Conservation (phyloP, 1,140 invertebrate species). For the Panulirus ornatus region DNA sequence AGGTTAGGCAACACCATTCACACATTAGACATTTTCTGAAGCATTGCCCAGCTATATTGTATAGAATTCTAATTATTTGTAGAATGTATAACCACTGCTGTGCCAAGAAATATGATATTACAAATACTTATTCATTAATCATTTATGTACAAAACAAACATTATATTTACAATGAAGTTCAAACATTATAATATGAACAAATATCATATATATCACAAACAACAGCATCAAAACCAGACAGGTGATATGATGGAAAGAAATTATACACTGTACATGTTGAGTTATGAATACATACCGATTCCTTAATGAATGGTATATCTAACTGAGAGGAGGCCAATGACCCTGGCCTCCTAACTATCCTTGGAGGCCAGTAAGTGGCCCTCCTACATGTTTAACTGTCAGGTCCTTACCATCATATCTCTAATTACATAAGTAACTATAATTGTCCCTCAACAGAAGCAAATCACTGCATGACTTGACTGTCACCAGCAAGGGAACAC, state of each 20-base stretch:
- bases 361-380: too few species aligned
- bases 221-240: neutral
- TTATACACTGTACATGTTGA: too few species aligned
- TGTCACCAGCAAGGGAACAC: too few species aligned
- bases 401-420: neutral
- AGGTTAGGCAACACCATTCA: conserved; percentile 39
- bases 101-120: neutral
- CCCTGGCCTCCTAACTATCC: too few species aligned
- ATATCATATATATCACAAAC: neutral
- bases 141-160: too few species aligned
- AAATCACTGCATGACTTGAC: too few species aligned
- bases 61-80: neutral
- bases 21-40: conserved; percentile 14
- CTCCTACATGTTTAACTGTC: neutral
- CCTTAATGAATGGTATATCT: too few species aligned
- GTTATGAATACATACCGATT: too few species aligned
- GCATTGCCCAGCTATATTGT: neutral
- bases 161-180: too few species aligned
- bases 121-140: neutral
- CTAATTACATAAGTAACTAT: neutral
- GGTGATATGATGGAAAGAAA: neutral
- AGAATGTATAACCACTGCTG: neutral
- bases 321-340: too few species aligned
- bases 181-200: neutral
- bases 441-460: too few species aligned